Percentiles rank a stretch among this genome's conserved stretches.
phyloP scores from a whole-genome alignment of 2,888 invertebrate species.

The Agrotis puta region DNA sequence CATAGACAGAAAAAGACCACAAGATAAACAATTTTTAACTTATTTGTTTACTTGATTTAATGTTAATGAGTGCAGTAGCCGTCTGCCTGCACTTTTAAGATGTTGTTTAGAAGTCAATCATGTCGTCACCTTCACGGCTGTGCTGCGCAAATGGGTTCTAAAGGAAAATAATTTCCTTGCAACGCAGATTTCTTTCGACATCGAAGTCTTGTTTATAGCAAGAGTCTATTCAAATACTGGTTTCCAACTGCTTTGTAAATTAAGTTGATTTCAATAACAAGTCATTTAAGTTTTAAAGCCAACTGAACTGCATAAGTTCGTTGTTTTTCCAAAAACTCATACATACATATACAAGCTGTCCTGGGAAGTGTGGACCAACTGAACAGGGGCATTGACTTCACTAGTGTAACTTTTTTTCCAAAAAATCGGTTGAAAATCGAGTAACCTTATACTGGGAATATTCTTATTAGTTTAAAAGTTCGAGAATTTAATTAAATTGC shows the following conservation, averaged over 20 bases:
- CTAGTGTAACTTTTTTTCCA: too few species aligned
- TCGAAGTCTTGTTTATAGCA: constrained; percentile 60
- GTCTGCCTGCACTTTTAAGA: constrained; percentile 30
- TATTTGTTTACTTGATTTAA: constrained; percentile 18
- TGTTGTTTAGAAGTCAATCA: constrained; percentile 50
- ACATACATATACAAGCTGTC: background rate
- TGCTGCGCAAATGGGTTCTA: constrained; percentile 54
- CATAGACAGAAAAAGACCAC: background rate
- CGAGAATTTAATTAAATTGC: too few species aligned
- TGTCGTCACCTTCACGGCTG: constrained; percentile 27
- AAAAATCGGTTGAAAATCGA: too few species aligned
- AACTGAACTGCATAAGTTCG: background rate
- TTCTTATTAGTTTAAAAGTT: too few species aligned
- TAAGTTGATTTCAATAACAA: background rate
- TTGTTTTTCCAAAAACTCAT: background rate
- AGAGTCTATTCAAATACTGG: background rate
- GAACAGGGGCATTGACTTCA: too few species aligned
- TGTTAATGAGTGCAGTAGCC: constrained; percentile 34
- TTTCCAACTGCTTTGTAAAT: background rate
- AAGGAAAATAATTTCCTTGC: constrained; percentile 65
- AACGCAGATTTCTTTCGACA: constrained; percentile 65
- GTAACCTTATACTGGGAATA: too few species aligned
- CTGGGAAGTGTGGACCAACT: too few species aligned
- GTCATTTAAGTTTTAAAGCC: background rate
- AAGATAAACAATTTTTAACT: constrained; percentile 2